Conservation (phyloP, 2,113 vertebrate species). For the Lampris incognitus region DNA sequence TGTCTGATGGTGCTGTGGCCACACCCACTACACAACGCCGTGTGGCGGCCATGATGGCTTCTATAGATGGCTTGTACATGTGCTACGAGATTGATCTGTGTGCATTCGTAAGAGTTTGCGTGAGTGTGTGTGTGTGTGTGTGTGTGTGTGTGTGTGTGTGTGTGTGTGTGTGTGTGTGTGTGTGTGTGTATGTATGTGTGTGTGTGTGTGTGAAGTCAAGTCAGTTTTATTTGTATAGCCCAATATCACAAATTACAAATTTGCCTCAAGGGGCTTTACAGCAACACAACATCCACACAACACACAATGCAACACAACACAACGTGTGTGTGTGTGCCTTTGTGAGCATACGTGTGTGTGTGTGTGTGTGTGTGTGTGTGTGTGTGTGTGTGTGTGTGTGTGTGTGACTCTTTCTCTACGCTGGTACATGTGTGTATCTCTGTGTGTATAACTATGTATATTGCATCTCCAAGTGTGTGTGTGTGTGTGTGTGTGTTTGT, state of each 20-base stretch:
- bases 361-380: conserved; percentile 3
- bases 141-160: conserved; percentile 3
- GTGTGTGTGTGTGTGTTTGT: neutral
- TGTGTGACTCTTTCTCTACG: too few species aligned
- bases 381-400: conserved; percentile 8
- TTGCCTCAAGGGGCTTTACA: too few species aligned
- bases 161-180: conserved; percentile 6
- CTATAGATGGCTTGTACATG: too few species aligned
- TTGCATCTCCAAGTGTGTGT: conserved; percentile 18
- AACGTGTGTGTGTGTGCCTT: neutral
- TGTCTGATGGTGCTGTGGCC: too few species aligned
- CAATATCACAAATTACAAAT: too few species aligned
- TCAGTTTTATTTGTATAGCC: too few species aligned
- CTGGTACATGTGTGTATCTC: neutral
- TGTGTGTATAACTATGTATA: neutral
- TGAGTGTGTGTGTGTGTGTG: conserved; percentile 14
- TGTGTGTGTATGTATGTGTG: conserved; percentile 5
- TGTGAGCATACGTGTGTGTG: neutral
- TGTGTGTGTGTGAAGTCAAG: neutral
- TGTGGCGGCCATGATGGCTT: too few species aligned
- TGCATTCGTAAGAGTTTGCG: neutral
- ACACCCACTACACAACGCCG: too few species aligned
- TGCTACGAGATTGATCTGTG: neutral
- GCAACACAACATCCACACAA: too few species aligned
- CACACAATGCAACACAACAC: too few species aligned